Conservation (phyloP, 37 sponge, comb jelly and placozoan genomes). For the Beroe forskalii region DNA sequence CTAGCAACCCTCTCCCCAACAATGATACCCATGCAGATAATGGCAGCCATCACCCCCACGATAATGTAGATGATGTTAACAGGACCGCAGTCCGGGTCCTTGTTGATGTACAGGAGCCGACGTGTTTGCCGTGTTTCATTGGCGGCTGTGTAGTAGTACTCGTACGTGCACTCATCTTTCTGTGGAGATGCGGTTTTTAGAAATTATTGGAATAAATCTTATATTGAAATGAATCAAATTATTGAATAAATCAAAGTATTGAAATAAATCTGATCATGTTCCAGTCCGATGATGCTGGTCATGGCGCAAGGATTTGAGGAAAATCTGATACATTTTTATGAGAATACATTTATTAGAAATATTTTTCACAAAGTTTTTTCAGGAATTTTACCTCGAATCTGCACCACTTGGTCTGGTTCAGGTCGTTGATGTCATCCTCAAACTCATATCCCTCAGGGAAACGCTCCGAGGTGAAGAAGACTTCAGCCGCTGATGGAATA, state of each 20-base stretch:
- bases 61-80: slow-evolving; percentile 17
- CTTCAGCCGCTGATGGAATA: neutral
- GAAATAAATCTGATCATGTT: too few relatives aligned
- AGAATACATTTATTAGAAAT: too few relatives aligned
- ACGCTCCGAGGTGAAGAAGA: neutral
- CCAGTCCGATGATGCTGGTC: too few relatives aligned
- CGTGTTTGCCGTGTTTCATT: neutral
- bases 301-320: too few relatives aligned
- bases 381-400: neutral
- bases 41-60: slow-evolving; percentile 43
- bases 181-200: neutral
- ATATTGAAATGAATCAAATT: neutral
- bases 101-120: slow-evolving; percentile 29
- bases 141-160: neutral
- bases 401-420: neutral
- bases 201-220: neutral
- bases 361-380: too few relatives aligned
- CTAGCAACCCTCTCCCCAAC: too few relatives aligned
- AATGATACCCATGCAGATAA: slow-evolving; percentile 34
- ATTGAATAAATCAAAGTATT: too few relatives aligned
- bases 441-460: neutral
- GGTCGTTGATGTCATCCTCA: neutral
- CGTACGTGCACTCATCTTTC: slow-evolving; percentile 38
- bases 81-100: slow-evolving; percentile 59
- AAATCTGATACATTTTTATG: too few relatives aligned